Percentiles rank a stretch among this genome's conserved stretches.
These are phyloP conservation scores for Danaus chrysippus DNA, from an alignment of 2,888 invertebrate genomes.

Conservation along the genomic window DNA sequence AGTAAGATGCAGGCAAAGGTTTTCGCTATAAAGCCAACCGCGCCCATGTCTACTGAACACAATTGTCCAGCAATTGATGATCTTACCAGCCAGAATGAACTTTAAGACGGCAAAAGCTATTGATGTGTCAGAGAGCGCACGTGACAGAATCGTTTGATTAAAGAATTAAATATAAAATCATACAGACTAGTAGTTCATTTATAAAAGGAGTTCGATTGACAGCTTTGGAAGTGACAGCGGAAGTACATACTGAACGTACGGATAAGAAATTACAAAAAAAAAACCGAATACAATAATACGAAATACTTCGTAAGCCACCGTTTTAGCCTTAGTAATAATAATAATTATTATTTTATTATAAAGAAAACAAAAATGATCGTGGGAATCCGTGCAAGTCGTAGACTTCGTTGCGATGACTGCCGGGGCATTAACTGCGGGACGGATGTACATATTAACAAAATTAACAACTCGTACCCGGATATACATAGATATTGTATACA, in stretches of 20 bases:
- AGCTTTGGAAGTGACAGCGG: conserved; percentile 13
- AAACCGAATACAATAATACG: neutral
- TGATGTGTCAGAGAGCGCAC: conserved; percentile 38
- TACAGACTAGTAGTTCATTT: conserved; percentile 8
- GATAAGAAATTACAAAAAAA: too few species aligned
- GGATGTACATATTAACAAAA: conserved; percentile 30
- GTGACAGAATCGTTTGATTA: conserved; percentile 34
- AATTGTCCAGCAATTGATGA: conserved; percentile 51
- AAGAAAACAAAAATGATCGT: conserved; percentile 22
- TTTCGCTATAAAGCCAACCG: conserved; percentile 16
- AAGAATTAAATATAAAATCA: conserved; percentile 14
- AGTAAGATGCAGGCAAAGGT: conserved; percentile 13
- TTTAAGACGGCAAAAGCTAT: neutral
- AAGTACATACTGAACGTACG: too few species aligned
- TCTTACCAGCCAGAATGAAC: conserved; percentile 32
- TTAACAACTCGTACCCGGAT: conserved; percentile 2
- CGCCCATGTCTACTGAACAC: conserved; percentile 38
- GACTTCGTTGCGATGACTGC: conserved; percentile 35
- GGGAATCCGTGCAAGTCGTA: conserved; percentile 43
- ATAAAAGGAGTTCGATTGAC: conserved; percentile 12
- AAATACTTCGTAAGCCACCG: conserved; percentile 17
- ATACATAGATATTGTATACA: neutral
- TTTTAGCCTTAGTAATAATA: conserved; percentile 6
- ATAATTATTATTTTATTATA: conserved; percentile 2
- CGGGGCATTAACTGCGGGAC: conserved; percentile 36